Conservation (phyloP, 2,113 vertebrate species). For the Hippoglossus stenolepis region DNA sequence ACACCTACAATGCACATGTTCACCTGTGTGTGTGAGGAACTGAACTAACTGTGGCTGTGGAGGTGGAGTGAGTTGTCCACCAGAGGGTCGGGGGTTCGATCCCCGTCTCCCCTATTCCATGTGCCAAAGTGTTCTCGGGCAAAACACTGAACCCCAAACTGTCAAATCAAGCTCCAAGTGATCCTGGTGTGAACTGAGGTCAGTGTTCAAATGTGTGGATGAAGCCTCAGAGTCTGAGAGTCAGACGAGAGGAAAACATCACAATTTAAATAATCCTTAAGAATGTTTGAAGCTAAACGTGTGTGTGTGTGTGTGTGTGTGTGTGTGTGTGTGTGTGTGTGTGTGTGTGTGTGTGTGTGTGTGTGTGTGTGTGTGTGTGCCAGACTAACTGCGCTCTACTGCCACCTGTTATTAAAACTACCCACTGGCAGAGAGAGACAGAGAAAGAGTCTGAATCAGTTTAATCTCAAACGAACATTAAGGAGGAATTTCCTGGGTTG, state of each 20-base stretch:
- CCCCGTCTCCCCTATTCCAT: too few species aligned
- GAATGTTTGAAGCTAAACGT: not conserved
- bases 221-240: too few species aligned
- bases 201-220: too few species aligned
- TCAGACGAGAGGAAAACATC: not conserved
- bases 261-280: not conserved
- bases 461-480: constrained; percentile 38
- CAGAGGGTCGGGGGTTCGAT: too few species aligned
- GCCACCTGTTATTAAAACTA: constrained; percentile 50
- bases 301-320: constrained; percentile 7
- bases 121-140: too few species aligned
- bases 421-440: constrained; percentile 8
- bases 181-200: too few species aligned
- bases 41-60: not conserved
- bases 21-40: constrained; percentile 16
- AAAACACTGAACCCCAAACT: too few species aligned
- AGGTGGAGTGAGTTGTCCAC: too few species aligned
- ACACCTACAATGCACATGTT: constrained; percentile 18
- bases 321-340: constrained; percentile 8
- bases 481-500: constrained; percentile 43
- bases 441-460: not conserved
- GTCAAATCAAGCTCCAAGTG: too few species aligned
- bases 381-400: constrained; percentile 18
- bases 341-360: not conserved
- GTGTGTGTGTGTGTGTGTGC: constrained; percentile 12